Base-by-base conservation (phyloP, 2,888 invertebrate species). In the Zygothrica quintamaculata region DNA sequence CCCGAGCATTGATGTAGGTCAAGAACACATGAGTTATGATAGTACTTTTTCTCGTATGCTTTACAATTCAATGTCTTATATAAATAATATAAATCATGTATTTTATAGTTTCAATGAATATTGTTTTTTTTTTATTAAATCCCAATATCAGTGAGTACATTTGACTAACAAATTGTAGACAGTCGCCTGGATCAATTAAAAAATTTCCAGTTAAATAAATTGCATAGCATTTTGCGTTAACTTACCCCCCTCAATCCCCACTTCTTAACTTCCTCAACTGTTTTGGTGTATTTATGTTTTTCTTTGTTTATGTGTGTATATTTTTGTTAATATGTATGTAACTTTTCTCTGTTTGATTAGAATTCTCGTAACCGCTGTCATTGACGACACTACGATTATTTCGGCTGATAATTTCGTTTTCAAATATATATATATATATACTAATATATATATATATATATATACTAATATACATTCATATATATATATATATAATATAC, bases 91-190 rank as follows among this genome's bases (percentile, higher is more conserved):
- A 29, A 29, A 9, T 29, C 29, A 29, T 29, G 2, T 29, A 29
- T 1, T 25, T 51, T 15, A 5, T 39, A 39, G 59, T 76, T 78
- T 76, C 60, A 71, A 59, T 72, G 69, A 69, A 82, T 82, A 69
- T 56, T 72, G 74, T 66, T 82, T 73, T 84, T 84, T 72, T 77
- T 66, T 82, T 73, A 80, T 84, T 80, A 52, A 67, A 74, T 80
- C 77, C 80, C 80, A 80, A 80, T 80, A 82, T 82, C 72, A 82
- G 71, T 84, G 84, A 84, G 69, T 84, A 80, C 80, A 80, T 80
- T 76, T 74, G 79, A 77, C 84, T 84, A 69, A 70, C 66, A 79
- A 64, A 65, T 76, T 53, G 44, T 52, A 65, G 73, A 81, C 76
- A 70, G 74, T 70, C 53, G 64, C 53, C 69, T 73, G 67, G 73